Evolutionary conservation across 2,797 vertebrate species (phyloP).

Genomic region (Epinephelus malabaricus): DNA sequence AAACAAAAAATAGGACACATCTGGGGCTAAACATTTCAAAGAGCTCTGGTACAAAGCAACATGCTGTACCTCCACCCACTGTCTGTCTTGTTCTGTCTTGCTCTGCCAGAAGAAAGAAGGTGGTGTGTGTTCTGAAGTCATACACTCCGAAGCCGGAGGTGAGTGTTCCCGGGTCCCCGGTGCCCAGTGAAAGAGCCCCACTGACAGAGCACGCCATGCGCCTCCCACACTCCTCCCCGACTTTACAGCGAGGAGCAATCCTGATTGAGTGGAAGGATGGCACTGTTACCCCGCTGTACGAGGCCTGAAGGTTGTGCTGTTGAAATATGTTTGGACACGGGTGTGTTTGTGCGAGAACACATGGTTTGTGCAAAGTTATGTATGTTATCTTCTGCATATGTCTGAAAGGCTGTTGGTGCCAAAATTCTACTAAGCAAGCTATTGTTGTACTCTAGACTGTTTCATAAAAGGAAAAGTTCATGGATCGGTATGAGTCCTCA

Average conservation of each 20-base stretch:
- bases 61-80: neutral
- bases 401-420: constrained; percentile 5
- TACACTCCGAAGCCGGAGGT: constrained; percentile 75
- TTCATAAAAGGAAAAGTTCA: constrained; percentile 22
- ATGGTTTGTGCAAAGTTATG: neutral
- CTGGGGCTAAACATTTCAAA: neutral
- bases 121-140: constrained; percentile 88
- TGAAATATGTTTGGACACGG: neutral
- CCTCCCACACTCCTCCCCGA: constrained; percentile 81
- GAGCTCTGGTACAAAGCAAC: neutral
- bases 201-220: constrained; percentile 80
- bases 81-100: neutral
- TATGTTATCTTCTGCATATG: neutral
- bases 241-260: constrained; percentile 88
- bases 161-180: constrained; percentile 80
- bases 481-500: constrained; percentile 19
- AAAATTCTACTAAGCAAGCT: neutral
- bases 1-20: neutral
- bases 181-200: constrained; percentile 76
- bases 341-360: constrained; percentile 8
- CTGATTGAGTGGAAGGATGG: constrained; percentile 93
- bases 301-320: constrained; percentile 57
- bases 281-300: constrained; percentile 90
- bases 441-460: neutral
- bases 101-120: constrained; percentile 84